These are phyloP conservation scores for Oppia nitens DNA, from an alignment of 1,140 invertebrate genomes.

Conservation along the genomic window DNA sequence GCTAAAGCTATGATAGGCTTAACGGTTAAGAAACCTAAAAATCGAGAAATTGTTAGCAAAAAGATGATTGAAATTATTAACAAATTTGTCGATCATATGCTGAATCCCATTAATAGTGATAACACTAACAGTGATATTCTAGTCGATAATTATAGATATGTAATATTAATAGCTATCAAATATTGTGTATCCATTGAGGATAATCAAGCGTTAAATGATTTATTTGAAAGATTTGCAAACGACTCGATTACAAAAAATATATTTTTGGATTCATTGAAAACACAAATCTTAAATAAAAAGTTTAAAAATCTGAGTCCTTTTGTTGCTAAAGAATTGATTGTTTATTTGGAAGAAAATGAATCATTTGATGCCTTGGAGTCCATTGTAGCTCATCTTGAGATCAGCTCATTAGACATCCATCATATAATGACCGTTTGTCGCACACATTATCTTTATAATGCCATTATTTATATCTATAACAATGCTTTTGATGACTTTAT, in stretches of 20 bases:
- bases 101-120: constrained; percentile 22
- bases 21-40: constrained; percentile 13
- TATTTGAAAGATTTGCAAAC: constrained; percentile 31
- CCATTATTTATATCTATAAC: constrained; percentile 73
- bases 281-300: constrained; percentile 35
- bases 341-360: constrained; percentile 32
- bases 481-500: constrained; percentile 65
- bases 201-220: constrained; percentile 32
- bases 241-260: constrained; percentile 26
- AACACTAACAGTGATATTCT: constrained; percentile 21
- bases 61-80: constrained; percentile 21
- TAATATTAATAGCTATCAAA: constrained; percentile 23
- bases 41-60: constrained; percentile 12
- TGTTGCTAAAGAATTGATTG: constrained; percentile 38
- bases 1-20: constrained; percentile 39
- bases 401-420: constrained; percentile 71
- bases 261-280: constrained; percentile 39
- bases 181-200: constrained; percentile 20
- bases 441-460: constrained; percentile 59
- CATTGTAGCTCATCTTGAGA: constrained; percentile 59
- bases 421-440: constrained; percentile 65
- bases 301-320: constrained; percentile 35
- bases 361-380: constrained; percentile 49
- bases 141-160: constrained; percentile 22
- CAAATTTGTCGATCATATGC: constrained; percentile 23